phyloP scores from a whole-genome alignment of 1,140 invertebrate genomes.

The Ceratosolen solmsi region DNA sequence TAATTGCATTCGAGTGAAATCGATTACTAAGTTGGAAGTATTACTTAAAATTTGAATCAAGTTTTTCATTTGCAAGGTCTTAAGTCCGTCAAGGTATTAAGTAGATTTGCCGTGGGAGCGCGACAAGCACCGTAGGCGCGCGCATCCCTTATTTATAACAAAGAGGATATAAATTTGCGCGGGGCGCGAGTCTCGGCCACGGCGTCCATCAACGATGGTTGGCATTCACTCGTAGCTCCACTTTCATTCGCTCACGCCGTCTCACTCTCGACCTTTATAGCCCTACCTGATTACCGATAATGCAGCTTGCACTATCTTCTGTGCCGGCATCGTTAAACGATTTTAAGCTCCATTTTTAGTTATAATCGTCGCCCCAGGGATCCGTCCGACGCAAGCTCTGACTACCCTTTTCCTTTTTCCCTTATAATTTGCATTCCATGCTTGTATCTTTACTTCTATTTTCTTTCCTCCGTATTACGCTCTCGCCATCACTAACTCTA shows the following conservation, averaged over 20 bases:
- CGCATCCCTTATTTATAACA: too few species aligned
- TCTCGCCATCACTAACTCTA: background rate
- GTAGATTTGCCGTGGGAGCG: too few species aligned
- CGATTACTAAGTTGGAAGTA: too few species aligned
- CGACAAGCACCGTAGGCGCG: too few species aligned
- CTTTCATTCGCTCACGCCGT: background rate
- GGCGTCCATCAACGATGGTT: background rate
- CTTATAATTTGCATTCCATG: background rate
- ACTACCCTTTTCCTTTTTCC: background rate
- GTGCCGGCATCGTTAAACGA: conserved; percentile 12
- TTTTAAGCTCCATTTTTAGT: background rate
- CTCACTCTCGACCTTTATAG: background rate
- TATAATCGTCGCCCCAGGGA: conserved; percentile 27
- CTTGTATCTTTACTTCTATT: background rate
- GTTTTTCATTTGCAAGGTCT: too few species aligned
- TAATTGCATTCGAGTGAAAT: too few species aligned
- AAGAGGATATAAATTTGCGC: background rate
- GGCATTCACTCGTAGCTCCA: background rate
- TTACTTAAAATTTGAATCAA: too few species aligned
- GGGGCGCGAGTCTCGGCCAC: too few species aligned
- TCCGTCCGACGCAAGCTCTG: background rate
- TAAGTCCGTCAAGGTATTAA: too few species aligned
- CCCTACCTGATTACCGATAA: conserved; percentile 35
- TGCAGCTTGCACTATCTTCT: background rate
- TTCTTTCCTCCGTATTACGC: background rate